Evolutionary conservation across 2,113 vertebrate genomes (phyloP).

Genomic region (Paramisgurnus dabryanus): DNA sequence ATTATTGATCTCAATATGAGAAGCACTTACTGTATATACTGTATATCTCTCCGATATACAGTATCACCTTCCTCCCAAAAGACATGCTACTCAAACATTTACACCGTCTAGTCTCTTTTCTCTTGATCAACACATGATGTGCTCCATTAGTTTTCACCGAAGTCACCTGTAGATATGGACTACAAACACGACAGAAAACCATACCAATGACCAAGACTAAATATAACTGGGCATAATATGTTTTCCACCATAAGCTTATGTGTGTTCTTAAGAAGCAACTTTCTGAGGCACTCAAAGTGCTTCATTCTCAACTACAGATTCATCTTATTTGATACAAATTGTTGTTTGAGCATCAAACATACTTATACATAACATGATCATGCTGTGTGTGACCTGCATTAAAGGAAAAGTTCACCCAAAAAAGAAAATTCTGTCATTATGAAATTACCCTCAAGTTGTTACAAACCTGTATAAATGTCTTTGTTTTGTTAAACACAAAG

Average conservation of each 20-base stretch:
- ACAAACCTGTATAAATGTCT: too few species aligned
- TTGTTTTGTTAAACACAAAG: too few species aligned
- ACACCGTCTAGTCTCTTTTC: constrained; percentile 13
- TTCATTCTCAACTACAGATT: neutral
- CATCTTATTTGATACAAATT: neutral
- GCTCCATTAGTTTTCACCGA: neutral
- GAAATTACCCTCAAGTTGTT: too few species aligned
- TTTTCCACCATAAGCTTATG: too few species aligned
- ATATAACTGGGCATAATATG: too few species aligned
- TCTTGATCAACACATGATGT: constrained; percentile 4
- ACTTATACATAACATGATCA: too few species aligned
- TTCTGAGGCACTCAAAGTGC: neutral
- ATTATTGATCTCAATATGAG: constrained; percentile 32
- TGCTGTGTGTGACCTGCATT: too few species aligned
- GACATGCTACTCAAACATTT: neutral
- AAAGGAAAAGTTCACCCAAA: too few species aligned
- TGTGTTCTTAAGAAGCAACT: too few species aligned
- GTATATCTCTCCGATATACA: neutral
- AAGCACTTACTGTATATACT: constrained; percentile 22
- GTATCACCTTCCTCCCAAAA: constrained; percentile 1
- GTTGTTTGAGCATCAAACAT: too few species aligned
- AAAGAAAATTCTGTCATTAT: too few species aligned
- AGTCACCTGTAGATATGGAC: neutral
- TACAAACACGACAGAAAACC: neutral
- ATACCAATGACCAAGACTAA: neutral